phyloP scores from a whole-genome alignment of 2,113 vertebrate genomes.

The Corythoichthys haematopterus region DNA sequence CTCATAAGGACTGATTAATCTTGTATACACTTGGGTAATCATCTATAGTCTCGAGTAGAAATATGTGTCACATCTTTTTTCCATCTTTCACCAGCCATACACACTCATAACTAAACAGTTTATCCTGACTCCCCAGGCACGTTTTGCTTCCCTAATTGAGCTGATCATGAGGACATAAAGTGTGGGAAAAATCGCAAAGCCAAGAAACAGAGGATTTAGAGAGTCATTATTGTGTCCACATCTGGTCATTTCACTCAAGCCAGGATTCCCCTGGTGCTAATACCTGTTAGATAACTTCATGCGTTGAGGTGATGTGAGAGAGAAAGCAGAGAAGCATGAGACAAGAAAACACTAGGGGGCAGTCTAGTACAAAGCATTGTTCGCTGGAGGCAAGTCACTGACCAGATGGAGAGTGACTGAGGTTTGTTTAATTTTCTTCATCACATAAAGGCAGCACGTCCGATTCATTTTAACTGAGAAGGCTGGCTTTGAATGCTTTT shows the following conservation, averaged over 20 bases:
- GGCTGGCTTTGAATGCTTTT: neutral
- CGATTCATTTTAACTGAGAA: neutral
- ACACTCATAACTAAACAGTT: slow-evolving; percentile 16
- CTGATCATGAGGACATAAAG: slow-evolving; percentile 45
- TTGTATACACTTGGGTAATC: neutral
- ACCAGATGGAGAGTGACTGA: slow-evolving; percentile 4
- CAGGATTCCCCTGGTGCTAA: slow-evolving; percentile 25
- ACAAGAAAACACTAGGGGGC: slow-evolving; percentile 54
- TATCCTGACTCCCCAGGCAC: slow-evolving; percentile 31
- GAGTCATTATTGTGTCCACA: slow-evolving; percentile 60
- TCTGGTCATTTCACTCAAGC: slow-evolving; percentile 57
- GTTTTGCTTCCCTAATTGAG: slow-evolving; percentile 47
- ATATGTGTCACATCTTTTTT: slow-evolving; percentile 30
- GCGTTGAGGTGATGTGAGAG: slow-evolving; percentile 3
- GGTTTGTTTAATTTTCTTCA: slow-evolving; percentile 2
- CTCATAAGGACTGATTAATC: neutral
- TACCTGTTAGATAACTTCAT: slow-evolving; percentile 44
- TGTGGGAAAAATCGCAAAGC: slow-evolving; percentile 51
- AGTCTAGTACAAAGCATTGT: slow-evolving; percentile 53
- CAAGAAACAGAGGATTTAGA: slow-evolving; percentile 49
- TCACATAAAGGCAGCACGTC: slow-evolving; percentile 20
- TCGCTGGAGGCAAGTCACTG: neutral
- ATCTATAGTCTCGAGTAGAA: neutral
- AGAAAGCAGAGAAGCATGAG: neutral
- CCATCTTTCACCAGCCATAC: slow-evolving; percentile 39